Evolutionary conservation across 2,797 vertebrate genomes (phyloP).

Genomic region (Galaxias olidus): DNA sequence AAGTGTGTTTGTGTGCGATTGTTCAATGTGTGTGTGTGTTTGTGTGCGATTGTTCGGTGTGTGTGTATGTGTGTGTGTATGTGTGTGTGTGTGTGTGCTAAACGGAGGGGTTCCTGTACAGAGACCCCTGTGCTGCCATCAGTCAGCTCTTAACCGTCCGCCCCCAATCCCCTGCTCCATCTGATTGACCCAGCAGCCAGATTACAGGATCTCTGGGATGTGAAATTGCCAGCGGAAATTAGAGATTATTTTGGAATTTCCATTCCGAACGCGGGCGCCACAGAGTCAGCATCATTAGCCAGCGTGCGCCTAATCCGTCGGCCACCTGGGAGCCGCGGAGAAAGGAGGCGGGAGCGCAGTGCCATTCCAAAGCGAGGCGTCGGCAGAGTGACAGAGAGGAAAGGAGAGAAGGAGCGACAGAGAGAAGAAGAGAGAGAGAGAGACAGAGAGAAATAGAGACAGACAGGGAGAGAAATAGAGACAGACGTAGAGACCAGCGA

Average conservation of each 20-base stretch:
- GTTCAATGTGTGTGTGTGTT: neutral
- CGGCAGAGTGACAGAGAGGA: neutral
- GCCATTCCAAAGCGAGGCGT: neutral
- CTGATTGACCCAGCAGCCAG: conserved; percentile 41
- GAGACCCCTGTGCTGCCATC: conserved; percentile 12
- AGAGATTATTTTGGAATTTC: conserved; percentile 47
- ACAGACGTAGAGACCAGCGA: too few relatives aligned
- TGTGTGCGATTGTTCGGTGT: conserved; percentile 25
- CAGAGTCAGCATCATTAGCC: conserved; percentile 36
- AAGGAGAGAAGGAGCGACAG: neutral
- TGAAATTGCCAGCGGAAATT: conserved; percentile 53
- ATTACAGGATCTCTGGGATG: conserved; percentile 44
- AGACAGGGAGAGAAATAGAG: neutral
- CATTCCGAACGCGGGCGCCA: conserved; percentile 43
- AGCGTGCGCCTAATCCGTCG: conserved; percentile 30
- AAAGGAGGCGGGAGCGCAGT: too few relatives aligned
- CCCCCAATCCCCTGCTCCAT: conserved; percentile 28
- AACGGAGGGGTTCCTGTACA: too few relatives aligned
- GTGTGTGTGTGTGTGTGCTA: neutral
- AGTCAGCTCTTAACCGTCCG: conserved; percentile 26
- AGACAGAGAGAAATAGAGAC: too few relatives aligned
- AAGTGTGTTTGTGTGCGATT: too few relatives aligned
- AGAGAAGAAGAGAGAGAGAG: conserved; percentile 29
- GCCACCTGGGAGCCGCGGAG: conserved; percentile 35
- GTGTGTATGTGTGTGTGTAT: conserved; percentile 20